Evolutionary conservation across 2,888 invertebrate species (phyloP), one percentile per base, ranked within the genome.

Genomic region (Chrysomela aeneicollis): DNA sequence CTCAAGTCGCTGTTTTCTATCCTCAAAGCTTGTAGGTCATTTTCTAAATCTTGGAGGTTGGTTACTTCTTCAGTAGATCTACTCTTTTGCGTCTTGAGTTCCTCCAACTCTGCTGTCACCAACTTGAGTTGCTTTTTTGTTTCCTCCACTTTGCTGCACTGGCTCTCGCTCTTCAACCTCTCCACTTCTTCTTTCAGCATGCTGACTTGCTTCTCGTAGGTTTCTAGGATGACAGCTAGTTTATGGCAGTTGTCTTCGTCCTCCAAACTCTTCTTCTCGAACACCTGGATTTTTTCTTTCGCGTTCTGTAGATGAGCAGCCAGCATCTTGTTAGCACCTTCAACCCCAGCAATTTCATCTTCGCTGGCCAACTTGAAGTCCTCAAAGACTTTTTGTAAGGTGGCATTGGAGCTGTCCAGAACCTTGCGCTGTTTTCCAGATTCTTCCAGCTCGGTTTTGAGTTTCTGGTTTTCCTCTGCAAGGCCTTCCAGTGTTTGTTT

Each of bases 161-260:
- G 52, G 17, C 42, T 66, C 59, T 64, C 54, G 9, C 22, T n/a
- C 47, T 57, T 46, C n/a, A 51, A 30, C 32, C 54, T 71, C 50
- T 78, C 78, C 4, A 84, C 74, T 65, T 82, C 81, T 59, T 81
- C 77, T 61, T 83, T 82, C 30, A 78, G 65, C 32, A 62, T 51
- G 30, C 66, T 73, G 0, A 78, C 76, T 71, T 76, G 72, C 47
- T 73, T 68, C 64, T 78, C 76, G 50, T 78, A 77, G 6, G 64
- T 71, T 52, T 77, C 76, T 10, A 77, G 60, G 53, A 76, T 75
- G 3, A 54, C 30, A 1, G 74, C 74, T 51, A 77, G 58, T 64
- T 75, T 77, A 51, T 73, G 64, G 60, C 68, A 73, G 57, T 70
- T 73, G 51, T 77, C 76, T 26, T 65, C 68, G 57, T 77, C 76